Base-by-base conservation (phyloP, 2,888 invertebrate species). In the Plebejus anna region DNA sequence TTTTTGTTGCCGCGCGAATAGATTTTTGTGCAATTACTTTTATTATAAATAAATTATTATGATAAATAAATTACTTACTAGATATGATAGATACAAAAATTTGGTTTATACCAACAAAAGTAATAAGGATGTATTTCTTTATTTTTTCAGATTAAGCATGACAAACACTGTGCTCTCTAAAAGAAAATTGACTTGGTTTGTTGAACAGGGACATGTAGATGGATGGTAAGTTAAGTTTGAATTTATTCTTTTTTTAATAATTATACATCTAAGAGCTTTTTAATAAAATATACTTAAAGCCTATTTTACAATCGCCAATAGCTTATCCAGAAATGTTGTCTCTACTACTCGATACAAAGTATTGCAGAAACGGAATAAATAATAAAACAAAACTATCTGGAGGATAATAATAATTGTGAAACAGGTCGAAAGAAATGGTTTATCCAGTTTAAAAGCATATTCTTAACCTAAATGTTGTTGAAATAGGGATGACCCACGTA, bases 121-220 rank as follows among this genome's bases (percentile, higher is more conserved):
- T 61, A 28, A 28, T 38, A 7, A 13, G 72, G 3, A 9, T 76
- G 47, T 47, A 47, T 55, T 77, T 78, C 76, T 77, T 73, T 76
- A 76, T 87, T 66, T 87, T 87, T 87, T 87, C 83, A 96, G 99
- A 81, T 94, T 99, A 76, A 99, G 99, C 82, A 98, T 99, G 97
- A 99, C 98, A 13, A 98, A 99, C 86, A 99, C 99, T 0, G 99
- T 99, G 55, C 94, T 99, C 77, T 99, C 99, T 0, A 99, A 99
- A 90, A 95, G 99, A 79, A 99, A 98, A 89, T 94, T 99, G 16
- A 99, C 99, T 0, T 99, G 99, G 99, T 98, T 99, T 88, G 99
- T 99, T 6, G 96, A 98, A 16, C 96, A 99, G 86, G 97, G 97
- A 6, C 91, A 97, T 47, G 99, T 99, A 0, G 98, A 99, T 90